A percentile compares a stretch with the other conserved stretches of the same genome.
Conservation (phyloP, 2,113 vertebrate species). For the Oryzias curvinotus region DNA sequence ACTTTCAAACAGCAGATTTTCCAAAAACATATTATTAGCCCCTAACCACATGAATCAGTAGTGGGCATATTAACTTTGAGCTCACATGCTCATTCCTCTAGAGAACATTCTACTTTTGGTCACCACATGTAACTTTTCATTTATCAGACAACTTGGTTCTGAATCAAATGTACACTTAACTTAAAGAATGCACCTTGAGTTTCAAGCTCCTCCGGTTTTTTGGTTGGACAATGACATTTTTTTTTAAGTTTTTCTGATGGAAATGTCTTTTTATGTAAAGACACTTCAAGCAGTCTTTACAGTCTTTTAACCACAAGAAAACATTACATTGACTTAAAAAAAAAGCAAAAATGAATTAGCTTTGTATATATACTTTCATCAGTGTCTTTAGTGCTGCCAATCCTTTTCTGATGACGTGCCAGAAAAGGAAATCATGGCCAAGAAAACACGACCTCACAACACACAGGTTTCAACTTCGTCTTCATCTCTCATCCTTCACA, state of each 20-base stretch:
- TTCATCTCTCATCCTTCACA: constrained; percentile 17
- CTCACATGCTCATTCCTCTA: background rate
- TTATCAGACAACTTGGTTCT: too few species aligned
- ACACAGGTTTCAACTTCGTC: constrained; percentile 11
- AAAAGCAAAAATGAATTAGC: background rate
- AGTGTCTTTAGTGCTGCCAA: background rate
- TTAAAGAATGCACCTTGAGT: too few species aligned
- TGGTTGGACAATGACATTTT: too few species aligned
- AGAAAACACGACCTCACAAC: constrained; percentile 19
- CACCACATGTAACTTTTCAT: too few species aligned
- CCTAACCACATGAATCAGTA: constrained; percentile 4
- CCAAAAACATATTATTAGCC: background rate
- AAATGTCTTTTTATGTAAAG: too few species aligned
- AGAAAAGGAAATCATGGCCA: background rate
- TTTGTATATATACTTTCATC: constrained; percentile 5
- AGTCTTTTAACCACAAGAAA: too few species aligned
- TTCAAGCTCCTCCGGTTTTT: too few species aligned
- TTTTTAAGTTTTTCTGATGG: too few species aligned
- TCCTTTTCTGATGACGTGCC: background rate
- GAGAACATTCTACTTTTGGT: too few species aligned
- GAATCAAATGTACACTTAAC: too few species aligned
- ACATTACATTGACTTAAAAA: background rate
- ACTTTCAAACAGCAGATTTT: background rate
- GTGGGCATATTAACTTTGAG: background rate
- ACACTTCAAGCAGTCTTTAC: too few species aligned